Base-by-base conservation (phyloP, 2,888 invertebrate species). In the Nomada goodeniana region DNA sequence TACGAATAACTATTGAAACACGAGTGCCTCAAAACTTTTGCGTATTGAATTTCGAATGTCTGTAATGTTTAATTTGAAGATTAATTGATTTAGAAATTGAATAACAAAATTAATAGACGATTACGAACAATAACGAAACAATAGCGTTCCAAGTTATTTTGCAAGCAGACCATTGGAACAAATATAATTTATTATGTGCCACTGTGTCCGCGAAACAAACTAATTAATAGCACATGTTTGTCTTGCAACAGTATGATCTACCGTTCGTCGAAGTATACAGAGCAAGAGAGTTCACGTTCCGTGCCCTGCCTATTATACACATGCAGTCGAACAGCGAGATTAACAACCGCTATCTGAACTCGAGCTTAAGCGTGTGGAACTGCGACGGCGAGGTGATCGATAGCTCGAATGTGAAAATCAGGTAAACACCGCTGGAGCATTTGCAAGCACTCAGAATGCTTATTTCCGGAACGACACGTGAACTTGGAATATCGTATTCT, bases 311-410 rank as follows among this genome's bases (percentile, higher is more conserved):
- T 10, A 79, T 84, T 18, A 44, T 85, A 78, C 71, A 88, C 70
- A 50, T 87, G 76, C 89, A 86, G 52, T 74, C 89, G 42, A 89
- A 89, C 57, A 88, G 81, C 73, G 91, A 89, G 67, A 86, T 89
- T 69, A 89, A 84, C 68, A 79, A 93, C 26, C 92, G 93, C 47
- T 89, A 89, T 36, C 83, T 90, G 78, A 87, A 87, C 64, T 91
- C 93, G 47, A 89, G 90, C 52, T 87, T 93, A 57, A 97, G 97
- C 89, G 95, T 96, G 55, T 97, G 97, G 97, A 97, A 97, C 92
- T 97, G 97, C 94, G 97, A 97, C 94, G 97, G 97, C 20, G 97
- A 97, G 93, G 94, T 97, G 52, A 95, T 97, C 75, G 94, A 94
- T 76, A 95, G 96, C 89, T 95, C 96, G 55, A 95, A 96, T 91